A percentile compares a stretch with the other conserved stretches of the same genome.
Evolutionary conservation across 2,888 invertebrate genomes (phyloP).

Genomic region (Sphaerophoria rueppellii): DNA sequence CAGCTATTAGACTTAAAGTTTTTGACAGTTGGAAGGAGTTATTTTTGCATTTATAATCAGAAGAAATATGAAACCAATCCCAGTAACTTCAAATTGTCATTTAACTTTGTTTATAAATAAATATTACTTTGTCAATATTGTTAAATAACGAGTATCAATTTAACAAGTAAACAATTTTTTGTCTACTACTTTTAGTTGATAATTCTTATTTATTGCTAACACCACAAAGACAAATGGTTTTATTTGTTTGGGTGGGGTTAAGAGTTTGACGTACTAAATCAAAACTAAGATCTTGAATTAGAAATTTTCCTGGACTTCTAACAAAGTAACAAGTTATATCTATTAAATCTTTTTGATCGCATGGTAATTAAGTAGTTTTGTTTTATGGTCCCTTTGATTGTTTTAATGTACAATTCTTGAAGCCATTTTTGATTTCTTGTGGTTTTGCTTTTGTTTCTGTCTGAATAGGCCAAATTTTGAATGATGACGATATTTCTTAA

Average conservation of each 20-base stretch:
- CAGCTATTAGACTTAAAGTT: not conserved
- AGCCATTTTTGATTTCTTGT: not conserved
- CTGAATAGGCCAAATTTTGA: too few species aligned
- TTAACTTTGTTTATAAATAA: too few species aligned
- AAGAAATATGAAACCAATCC: too few species aligned
- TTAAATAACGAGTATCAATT: too few species aligned
- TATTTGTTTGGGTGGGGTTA: slow-evolving; percentile 12
- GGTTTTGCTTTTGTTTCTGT: not conserved
- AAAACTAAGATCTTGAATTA: not conserved
- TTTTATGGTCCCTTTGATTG: not conserved
- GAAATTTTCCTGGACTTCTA: not conserved
- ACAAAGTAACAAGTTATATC: not conserved
- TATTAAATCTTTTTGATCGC: not conserved
- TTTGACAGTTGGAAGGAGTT: slow-evolving; percentile 12
- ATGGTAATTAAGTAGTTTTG: slow-evolving; percentile 33
- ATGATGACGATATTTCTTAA: too few species aligned
- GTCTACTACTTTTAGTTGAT: too few species aligned
- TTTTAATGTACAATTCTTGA: not conserved
- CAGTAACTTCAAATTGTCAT: too few species aligned
- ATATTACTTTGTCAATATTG: too few species aligned
- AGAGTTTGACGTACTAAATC: slow-evolving; percentile 6
- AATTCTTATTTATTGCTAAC: not conserved
- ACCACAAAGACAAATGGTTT: not conserved
- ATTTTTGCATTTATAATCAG: not conserved
- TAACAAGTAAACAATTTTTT: not conserved